Evolutionary conservation across 2,113 vertebrate species (phyloP).

Genomic region (Zosterops borbonicus): DNA sequence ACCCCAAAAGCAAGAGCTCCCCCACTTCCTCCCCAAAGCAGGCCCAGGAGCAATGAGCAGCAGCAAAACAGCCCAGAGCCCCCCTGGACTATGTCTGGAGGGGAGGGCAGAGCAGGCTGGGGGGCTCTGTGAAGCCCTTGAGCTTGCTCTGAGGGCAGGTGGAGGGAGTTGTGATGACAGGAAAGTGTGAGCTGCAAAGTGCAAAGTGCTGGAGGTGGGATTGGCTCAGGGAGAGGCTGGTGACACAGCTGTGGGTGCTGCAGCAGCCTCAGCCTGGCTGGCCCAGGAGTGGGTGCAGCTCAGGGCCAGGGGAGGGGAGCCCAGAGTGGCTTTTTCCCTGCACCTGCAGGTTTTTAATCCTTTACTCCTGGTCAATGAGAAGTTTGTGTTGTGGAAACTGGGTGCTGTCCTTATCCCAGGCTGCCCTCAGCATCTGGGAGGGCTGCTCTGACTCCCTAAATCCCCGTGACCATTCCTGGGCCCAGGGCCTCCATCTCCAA

Average conservation of each 20-base stretch:
- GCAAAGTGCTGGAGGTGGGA: neutral
- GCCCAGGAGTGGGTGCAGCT: neutral
- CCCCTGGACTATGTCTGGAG: neutral
- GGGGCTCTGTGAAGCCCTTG: neutral
- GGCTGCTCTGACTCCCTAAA: neutral
- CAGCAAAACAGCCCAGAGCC: neutral
- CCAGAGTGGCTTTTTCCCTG: neutral
- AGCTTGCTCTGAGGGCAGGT: neutral
- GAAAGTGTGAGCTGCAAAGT: neutral
- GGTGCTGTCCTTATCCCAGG: neutral
- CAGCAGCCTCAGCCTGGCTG: neutral
- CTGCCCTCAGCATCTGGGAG: neutral
- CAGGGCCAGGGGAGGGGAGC: neutral
- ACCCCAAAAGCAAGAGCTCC: neutral
- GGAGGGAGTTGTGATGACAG: neutral
- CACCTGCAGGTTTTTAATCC: neutral
- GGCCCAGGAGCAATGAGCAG: too few relatives aligned
- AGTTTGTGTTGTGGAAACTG: neutral
- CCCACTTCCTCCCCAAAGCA: neutral
- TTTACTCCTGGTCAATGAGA: neutral
- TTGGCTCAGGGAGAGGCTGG: neutral
- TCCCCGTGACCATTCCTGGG: accelerated
- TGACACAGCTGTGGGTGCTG: neutral
- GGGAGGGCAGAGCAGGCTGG: neutral
- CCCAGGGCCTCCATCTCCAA: neutral